A percentile compares a stretch with the other conserved stretches of the same genome.
Evolutionary conservation across 2,797 vertebrate species (phyloP).

Genomic region (Tragelaphus eurycerus): DNA sequence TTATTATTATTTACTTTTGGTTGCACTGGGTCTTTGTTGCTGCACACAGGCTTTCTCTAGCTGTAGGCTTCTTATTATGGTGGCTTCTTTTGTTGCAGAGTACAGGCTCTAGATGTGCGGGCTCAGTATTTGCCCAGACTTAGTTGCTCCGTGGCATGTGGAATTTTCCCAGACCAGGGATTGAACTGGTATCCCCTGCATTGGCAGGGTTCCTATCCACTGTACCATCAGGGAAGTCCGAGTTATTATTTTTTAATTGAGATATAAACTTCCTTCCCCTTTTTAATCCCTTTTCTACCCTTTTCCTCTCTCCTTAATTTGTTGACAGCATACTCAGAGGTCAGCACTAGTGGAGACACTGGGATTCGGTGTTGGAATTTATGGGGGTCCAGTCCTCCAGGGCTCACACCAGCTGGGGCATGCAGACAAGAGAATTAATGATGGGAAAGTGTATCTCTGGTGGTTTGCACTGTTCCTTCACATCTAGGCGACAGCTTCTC

Average conservation of each 20-base stretch:
- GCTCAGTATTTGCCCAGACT: background rate
- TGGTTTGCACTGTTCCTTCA: background rate
- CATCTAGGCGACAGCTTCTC: background rate
- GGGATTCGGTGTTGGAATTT: background rate
- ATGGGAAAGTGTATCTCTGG: rapidly evolving
- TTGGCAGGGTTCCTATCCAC: background rate
- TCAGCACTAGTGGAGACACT: background rate
- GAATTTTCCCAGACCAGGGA: background rate
- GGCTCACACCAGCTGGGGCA: background rate
- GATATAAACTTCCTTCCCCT: background rate
- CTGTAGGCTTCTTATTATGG: background rate
- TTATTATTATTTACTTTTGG: background rate
- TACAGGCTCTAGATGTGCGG: background rate
- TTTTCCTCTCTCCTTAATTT: background rate
- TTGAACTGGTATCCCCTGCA: background rate
- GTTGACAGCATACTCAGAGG: background rate
- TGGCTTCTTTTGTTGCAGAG: background rate
- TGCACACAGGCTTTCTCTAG: background rate
- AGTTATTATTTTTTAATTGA: background rate
- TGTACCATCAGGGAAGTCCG: background rate
- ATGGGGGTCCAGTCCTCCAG: background rate
- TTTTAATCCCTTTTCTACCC: background rate
- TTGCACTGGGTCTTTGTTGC: background rate
- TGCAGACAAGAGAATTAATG: no score
- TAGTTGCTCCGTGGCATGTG: background rate